A percentile compares a stretch with the other conserved stretches of the same genome.
Evolutionary conservation across 2,888 invertebrate species (phyloP).

Genomic region (Drosophila neoperkinsi): DNA sequence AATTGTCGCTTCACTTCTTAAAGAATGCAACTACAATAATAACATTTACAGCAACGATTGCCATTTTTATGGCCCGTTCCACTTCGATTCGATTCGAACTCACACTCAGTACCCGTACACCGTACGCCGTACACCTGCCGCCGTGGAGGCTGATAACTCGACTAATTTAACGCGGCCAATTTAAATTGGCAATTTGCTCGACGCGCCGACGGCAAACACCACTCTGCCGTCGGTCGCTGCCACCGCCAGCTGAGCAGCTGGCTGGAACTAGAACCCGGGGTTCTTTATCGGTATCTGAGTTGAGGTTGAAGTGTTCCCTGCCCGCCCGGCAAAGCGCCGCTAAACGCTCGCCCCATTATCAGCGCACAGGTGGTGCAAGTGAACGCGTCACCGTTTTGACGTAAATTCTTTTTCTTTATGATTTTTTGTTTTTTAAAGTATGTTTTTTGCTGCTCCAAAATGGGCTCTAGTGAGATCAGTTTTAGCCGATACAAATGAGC

Average conservation of each 20-base stretch:
- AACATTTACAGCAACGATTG: neutral
- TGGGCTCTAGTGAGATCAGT: neutral
- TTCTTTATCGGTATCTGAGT: constrained; percentile 56
- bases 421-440: neutral
- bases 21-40: constrained; percentile 8
- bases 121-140: constrained; percentile 76
- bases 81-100: constrained; percentile 22
- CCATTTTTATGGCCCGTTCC: constrained; percentile 10
- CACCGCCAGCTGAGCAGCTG: constrained; percentile 36
- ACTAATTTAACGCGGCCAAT: constrained; percentile 84
- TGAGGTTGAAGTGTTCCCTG: constrained; percentile 47
- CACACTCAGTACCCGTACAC: constrained; percentile 30
- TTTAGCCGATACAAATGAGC: neutral
- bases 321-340: constrained; percentile 22
- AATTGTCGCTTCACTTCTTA: constrained; percentile 51
- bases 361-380: constrained; percentile 44
- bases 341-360: constrained; percentile 35
- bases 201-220: constrained; percentile 33
- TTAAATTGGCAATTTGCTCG: constrained; percentile 84
- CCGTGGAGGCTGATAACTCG: constrained; percentile 84
- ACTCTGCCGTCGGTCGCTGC: constrained; percentile 6
- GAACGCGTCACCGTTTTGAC: constrained; percentile 64
- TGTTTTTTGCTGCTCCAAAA: constrained; percentile 1
- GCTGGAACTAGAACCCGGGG: constrained; percentile 37
- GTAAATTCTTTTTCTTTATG: constrained; percentile 23